Base-by-base conservation (phyloP, 2,797 vertebrate genomes). In the Darevskia nairensis region DNA sequence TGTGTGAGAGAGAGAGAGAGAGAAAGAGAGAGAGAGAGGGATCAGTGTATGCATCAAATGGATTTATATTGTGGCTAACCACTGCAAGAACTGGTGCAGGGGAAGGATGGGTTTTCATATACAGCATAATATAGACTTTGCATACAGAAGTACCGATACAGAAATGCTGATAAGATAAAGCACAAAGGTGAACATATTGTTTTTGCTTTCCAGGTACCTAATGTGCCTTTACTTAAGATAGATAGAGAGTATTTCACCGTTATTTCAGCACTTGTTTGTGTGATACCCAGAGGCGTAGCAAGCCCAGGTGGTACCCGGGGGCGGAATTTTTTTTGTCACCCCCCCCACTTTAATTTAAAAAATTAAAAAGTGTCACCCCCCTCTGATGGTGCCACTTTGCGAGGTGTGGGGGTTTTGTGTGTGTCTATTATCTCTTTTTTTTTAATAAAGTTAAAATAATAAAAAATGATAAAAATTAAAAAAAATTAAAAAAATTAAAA, bases 21-120 rank as follows among this genome's bases (percentile, higher is more conserved):
- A 50, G 50, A 50, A 11, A 50, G 11, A 50, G 50, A 50, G 50
- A 50, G 50, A 50, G 50, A 50, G 50, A 50, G 11, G 4, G 50
- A 50, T 15, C 13, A n/a, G 9, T n/a, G 39, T 50, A 29, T 72
- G 13, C 11, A 32, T 32, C 44, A 55, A 32, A 66, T n/a, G 69
- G 74, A 39, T 74, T 74, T 50, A n/a, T 68, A 85, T 89, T 76
- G 81, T 80, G 41, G 19, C 66, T 41, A 79, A 69, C 27, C 17
- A 46, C 25, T 27, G 23, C 3, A 46, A 19, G 8, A 44, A 46
- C 41, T 71, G 23, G 59, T 50, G 8, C 6, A 78, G 29, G 35
- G 3, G 13, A 17, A 44, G 1, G 39, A 17, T 64, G 3, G 11
- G 3, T 41, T 41, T n/a, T 41, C 8, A 68, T 15, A 35, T 35